These are phyloP conservation scores for Umimayanthus kanabou DNA, from an alignment of 92 coral and sea anemone species.

Conservation along the genomic window DNA sequence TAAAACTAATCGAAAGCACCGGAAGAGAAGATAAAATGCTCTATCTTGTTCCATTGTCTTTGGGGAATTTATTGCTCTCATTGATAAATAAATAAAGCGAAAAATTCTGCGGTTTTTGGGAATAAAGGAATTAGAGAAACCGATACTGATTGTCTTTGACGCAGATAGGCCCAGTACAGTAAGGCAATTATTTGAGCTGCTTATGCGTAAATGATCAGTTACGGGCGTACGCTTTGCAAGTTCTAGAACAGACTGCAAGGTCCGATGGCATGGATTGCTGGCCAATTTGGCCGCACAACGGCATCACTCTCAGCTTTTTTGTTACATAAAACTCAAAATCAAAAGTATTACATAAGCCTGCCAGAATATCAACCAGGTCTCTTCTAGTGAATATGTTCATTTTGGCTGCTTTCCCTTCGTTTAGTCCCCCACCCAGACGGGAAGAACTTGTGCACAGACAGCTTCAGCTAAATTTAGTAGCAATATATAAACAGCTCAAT, in stretches of 20 bases:
- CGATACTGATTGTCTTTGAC: neutral
- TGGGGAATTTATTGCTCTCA: neutral
- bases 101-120: neutral
- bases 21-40: slow-evolving; percentile 4
- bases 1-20: neutral
- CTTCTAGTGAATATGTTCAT: too few relatives aligned
- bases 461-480: neutral
- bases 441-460: neutral
- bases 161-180: too few relatives aligned
- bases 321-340: too few relatives aligned
- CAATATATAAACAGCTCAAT: too few relatives aligned
- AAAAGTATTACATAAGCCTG: neutral
- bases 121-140: neutral
- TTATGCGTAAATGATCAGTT: neutral
- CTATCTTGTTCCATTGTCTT: neutral
- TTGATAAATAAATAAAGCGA: neutral
- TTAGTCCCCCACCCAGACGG: neutral
- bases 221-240: neutral
- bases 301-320: neutral
- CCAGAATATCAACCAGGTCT: neutral
- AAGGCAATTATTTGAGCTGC: too few relatives aligned
- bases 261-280: neutral
- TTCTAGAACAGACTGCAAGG: too few relatives aligned
- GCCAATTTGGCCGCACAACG: neutral
- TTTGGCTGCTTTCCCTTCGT: neutral